A percentile compares a stretch with the other conserved stretches of the same genome.
Evolutionary conservation across 1,140 invertebrate species (phyloP).

Genomic region (Carcinoscorpius rotundicauda): DNA sequence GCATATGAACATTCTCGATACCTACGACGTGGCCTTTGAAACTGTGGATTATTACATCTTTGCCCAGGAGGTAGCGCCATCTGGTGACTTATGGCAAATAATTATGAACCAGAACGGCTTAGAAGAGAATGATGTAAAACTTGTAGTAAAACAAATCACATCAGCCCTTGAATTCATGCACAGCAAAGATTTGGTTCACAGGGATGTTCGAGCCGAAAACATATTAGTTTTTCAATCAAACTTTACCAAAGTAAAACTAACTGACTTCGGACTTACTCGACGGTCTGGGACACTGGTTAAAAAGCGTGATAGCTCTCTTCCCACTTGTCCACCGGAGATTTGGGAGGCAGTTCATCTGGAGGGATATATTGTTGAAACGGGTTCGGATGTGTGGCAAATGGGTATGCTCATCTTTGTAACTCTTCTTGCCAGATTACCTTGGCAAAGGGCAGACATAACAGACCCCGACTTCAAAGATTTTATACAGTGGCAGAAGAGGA

Average conservation of each 20-base stretch:
- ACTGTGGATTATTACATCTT: constrained; percentile 25
- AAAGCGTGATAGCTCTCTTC: constrained; percentile 29
- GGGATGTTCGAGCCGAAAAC: constrained; percentile 51
- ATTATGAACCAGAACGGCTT: constrained; percentile 23
- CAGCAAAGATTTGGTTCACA: constrained; percentile 75
- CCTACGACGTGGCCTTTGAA: constrained; percentile 71
- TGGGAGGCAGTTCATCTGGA: constrained; percentile 68
- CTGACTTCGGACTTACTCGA: constrained; percentile 81
- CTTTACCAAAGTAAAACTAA: constrained; percentile 64
- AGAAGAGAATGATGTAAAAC: constrained; percentile 34
- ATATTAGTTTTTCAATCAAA: constrained; percentile 29
- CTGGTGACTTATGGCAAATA: constrained; percentile 54
- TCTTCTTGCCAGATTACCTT: constrained; percentile 83
- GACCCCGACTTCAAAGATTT: constrained; percentile 44
- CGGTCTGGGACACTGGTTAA: constrained; percentile 53
- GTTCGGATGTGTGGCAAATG: constrained; percentile 90
- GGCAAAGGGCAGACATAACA: constrained; percentile 75
- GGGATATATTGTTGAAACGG: constrained; percentile 57
- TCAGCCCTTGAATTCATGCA: constrained; percentile 88
- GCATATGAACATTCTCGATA: constrained; percentile 46
- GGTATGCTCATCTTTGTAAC: constrained; percentile 89
- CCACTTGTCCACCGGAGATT: constrained; percentile 65
- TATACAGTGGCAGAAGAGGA: constrained; percentile 52
- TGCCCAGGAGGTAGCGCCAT: constrained; percentile 76
- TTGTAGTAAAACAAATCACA: constrained; percentile 47